Percentiles rank a stretch among this genome's conserved stretches.
phyloP scores from a whole-genome alignment of 2,888 invertebrate genomes.

The Pilophorus perplexus region DNA sequence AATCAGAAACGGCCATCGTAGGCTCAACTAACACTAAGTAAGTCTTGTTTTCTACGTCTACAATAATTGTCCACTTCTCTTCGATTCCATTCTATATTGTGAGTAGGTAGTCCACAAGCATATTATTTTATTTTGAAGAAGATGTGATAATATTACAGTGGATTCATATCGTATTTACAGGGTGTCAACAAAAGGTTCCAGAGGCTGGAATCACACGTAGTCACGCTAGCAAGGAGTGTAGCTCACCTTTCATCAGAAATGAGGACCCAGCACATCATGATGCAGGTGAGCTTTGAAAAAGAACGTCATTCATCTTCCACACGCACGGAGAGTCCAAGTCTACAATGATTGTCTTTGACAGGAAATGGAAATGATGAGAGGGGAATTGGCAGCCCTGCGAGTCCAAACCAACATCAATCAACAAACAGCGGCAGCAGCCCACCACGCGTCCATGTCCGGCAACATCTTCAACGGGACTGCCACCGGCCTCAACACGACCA shows the following conservation, averaged over 20 bases:
- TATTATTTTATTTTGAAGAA: too few species aligned
- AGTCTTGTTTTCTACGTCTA: neutral
- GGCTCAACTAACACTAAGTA: too few species aligned
- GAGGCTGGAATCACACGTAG: conserved; percentile 84
- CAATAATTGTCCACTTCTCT: too few species aligned
- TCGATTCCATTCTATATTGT: too few species aligned
- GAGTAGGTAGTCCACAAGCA: too few species aligned
- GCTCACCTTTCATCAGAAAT: conserved; percentile 89
- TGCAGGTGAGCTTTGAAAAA: conserved; percentile 56
- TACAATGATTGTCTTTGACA: too few species aligned
- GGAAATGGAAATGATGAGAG: conserved; percentile 82
- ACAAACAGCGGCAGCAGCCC: conserved; percentile 49
- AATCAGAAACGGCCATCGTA: too few species aligned
- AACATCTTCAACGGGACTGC: conserved; percentile 42
- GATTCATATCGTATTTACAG: too few species aligned
- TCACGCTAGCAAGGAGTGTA: conserved; percentile 83
- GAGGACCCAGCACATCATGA: conserved; percentile 83
- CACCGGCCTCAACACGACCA: conserved; percentile 49
- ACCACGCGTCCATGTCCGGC: conserved; percentile 19
- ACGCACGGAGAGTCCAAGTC: too few species aligned
- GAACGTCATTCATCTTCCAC: too few species aligned
- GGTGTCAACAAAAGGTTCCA: conserved; percentile 85
- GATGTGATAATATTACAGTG: too few species aligned
- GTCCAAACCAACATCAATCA: conserved; percentile 61
- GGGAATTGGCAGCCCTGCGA: conserved; percentile 74